A percentile compares a stretch with the other conserved stretches of the same genome.
Conservation (phyloP, 2,888 invertebrate species). For the Andrena dorsata region DNA sequence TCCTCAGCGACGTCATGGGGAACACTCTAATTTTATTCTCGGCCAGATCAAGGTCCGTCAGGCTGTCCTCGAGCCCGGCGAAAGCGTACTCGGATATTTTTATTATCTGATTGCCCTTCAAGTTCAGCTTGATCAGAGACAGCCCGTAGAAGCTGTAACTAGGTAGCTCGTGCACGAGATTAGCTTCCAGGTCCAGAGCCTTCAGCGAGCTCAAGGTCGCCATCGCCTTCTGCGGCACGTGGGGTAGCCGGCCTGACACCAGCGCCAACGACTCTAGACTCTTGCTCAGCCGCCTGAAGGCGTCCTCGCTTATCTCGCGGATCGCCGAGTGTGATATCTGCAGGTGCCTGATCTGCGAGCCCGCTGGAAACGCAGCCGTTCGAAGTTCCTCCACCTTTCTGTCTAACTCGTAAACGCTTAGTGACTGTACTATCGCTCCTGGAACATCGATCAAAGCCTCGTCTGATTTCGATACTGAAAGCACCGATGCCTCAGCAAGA, state of each 20-base stretch:
- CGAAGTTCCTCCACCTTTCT: slow-evolving; percentile 91
- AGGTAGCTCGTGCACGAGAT: slow-evolving; percentile 93
- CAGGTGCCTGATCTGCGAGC: slow-evolving; percentile 89
- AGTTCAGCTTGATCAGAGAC: slow-evolving; percentile 91
- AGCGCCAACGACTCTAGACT: slow-evolving; percentile 91
- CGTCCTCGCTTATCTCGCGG: slow-evolving; percentile 83
- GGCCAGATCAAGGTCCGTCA: slow-evolving; percentile 94
- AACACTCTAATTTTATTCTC: slow-evolving; percentile 94
- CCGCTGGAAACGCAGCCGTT: slow-evolving; percentile 90
- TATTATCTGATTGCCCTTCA: slow-evolving; percentile 93
- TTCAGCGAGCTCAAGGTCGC: slow-evolving; percentile 90
- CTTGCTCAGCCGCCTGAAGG: slow-evolving; percentile 79
- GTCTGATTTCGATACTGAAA: not conserved
- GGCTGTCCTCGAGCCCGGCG: slow-evolving; percentile 90
- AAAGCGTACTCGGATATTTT: slow-evolving; percentile 94
- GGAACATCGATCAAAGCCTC: slow-evolving; percentile 41
- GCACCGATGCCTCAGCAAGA: not conserved
- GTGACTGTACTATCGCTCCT: slow-evolving; percentile 89
- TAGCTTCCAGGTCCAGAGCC: slow-evolving; percentile 93
- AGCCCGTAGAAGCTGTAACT: slow-evolving; percentile 96
- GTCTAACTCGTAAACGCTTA: slow-evolving; percentile 95
- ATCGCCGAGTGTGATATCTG: slow-evolving; percentile 91
- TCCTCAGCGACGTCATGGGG: slow-evolving; percentile 92
- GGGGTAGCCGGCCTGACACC: slow-evolving; percentile 90
- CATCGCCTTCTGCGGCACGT: slow-evolving; percentile 92